Conservation (phyloP, 2,113 vertebrate species). For the Meleagris gallopavo region DNA sequence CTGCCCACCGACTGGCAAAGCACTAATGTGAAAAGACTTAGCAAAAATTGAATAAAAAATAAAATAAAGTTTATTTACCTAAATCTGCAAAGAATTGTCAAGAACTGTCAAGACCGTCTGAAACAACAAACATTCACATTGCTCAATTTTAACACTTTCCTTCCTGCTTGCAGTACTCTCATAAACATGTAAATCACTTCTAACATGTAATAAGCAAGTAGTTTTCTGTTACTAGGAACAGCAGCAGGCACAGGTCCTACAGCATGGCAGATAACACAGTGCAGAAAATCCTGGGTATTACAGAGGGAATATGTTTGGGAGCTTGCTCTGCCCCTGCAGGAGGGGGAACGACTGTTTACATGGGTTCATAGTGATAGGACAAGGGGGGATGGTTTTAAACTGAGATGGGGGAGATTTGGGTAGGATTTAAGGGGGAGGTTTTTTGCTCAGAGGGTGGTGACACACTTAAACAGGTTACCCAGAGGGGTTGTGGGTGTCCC, state of each 20-base stretch:
- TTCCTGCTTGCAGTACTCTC: not conserved
- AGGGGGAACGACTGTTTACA: no score
- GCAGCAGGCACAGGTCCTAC: not conserved
- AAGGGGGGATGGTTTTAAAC: no score
- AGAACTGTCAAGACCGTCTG: not conserved
- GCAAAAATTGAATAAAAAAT: not conserved
- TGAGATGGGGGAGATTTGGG: no score
- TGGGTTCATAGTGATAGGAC: no score
- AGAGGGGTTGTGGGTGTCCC: no score
- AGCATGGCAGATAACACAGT: not conserved
- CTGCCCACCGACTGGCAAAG: not conserved
- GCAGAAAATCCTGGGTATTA: constrained; percentile 5
- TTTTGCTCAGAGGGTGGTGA: no score
- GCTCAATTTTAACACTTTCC: not conserved
- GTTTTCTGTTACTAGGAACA: not conserved
- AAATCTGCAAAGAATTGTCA: not conserved
- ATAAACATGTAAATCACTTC: not conserved
- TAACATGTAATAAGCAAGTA: not conserved
- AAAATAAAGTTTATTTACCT: not conserved
- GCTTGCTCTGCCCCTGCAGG: not conserved
- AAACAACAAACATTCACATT: not conserved
- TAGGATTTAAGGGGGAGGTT: no score
- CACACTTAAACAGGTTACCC: no score
- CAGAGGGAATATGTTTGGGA: not conserved
- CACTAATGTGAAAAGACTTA: not conserved